Evolutionary conservation across 2,113 vertebrate species (phyloP).

Genomic region (Marmota monax): DNA sequence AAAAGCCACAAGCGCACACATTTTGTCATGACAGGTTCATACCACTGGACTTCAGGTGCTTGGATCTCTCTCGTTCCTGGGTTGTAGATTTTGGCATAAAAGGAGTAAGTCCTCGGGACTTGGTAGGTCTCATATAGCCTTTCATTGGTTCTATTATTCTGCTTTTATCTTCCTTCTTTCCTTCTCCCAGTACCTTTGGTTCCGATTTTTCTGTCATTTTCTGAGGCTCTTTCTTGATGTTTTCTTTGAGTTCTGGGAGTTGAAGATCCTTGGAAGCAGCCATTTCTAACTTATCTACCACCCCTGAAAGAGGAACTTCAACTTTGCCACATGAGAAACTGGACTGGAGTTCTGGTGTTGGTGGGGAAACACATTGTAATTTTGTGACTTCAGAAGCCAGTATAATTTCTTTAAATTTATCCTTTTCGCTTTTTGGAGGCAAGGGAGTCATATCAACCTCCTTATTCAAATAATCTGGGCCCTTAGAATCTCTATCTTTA

Average conservation of each 20-base stretch:
- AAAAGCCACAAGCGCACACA: slow-evolving; percentile 84
- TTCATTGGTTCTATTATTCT: slow-evolving; percentile 81
- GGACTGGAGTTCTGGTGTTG: neutral
- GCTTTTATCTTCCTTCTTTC: slow-evolving; percentile 70
- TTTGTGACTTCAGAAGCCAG: rapidly evolving
- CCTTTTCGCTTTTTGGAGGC: neutral
- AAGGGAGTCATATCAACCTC: neutral
- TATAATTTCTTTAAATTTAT: neutral
- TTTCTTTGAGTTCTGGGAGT: rapidly evolving
- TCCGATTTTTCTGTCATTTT: neutral
- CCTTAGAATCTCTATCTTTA: neutral
- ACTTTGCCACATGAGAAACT: neutral
- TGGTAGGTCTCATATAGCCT: slow-evolving; percentile 91
- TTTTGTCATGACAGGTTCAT: slow-evolving; percentile 49
- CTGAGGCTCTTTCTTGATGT: neutral
- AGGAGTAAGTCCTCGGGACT: slow-evolving; percentile 80
- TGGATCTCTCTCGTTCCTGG: slow-evolving; percentile 62
- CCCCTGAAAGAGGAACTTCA: neutral
- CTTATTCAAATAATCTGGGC: neutral
- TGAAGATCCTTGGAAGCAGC: neutral
- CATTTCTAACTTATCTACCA: neutral
- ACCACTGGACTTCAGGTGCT: slow-evolving; percentile 41
- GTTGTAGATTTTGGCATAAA: slow-evolving; percentile 45
- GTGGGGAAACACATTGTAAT: neutral
- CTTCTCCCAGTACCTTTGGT: neutral